Conservation (phyloP, 92 coral and sea anemone genomes). For the Pocillopora grandis region DNA sequence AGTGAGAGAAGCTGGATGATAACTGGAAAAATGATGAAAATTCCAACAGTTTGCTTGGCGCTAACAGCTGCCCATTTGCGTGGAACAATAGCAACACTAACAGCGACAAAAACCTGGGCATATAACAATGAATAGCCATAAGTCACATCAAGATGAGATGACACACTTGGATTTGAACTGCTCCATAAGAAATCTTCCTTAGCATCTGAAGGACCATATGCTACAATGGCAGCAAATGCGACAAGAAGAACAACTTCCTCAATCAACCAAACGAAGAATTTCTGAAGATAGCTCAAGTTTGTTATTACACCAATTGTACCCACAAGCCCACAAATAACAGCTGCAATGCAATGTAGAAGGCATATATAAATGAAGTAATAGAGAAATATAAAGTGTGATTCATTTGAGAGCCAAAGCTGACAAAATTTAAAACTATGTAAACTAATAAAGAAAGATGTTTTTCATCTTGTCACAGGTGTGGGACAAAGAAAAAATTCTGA, state of each 20-base stretch:
- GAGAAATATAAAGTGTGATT: background rate
- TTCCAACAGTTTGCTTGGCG: conserved; percentile 57
- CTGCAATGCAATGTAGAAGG: conserved; percentile 7
- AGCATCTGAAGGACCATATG: background rate
- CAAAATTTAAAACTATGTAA: background rate
- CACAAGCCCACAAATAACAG: conserved; percentile 19
- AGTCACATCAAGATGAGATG: conserved; percentile 21
- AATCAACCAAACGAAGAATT: conserved; percentile 28
- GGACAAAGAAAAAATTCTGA: too few relatives aligned
- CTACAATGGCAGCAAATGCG: conserved; percentile 21
- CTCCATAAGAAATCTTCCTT: conserved; percentile 2
- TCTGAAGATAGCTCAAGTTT: conserved; percentile 26
- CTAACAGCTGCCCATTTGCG: conserved; percentile 65
- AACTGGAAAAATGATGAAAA: conserved; percentile 68
- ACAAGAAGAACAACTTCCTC: conserved; percentile 33
- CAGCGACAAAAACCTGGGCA: conserved; percentile 72
- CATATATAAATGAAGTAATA: too few relatives aligned
- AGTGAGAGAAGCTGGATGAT: conserved; percentile 61
- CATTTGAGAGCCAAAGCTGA: background rate
- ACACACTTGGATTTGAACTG: background rate
- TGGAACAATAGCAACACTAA: conserved; percentile 71
- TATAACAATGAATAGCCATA: conserved; percentile 55
- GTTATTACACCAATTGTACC: conserved; percentile 29
- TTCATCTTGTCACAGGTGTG: too few relatives aligned
- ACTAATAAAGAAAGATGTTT: background rate